Conservation (phyloP, 1,140 invertebrate genomes). For the Pseudomyrmex dendroicus region DNA sequence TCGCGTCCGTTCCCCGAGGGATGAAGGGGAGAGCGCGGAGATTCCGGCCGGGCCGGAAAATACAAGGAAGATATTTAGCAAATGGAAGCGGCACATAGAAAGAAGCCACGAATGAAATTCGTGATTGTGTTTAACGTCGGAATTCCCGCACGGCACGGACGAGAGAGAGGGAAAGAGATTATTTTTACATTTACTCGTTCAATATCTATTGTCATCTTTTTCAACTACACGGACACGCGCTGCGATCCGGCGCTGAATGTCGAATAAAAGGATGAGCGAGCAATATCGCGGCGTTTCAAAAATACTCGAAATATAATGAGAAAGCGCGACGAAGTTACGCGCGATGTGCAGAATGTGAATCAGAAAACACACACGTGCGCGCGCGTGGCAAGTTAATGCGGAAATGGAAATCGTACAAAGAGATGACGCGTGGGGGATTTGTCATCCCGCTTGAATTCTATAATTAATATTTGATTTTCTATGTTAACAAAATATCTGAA, state of each 20-base stretch:
- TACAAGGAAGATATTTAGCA: slow-evolving; percentile 38
- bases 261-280: not conserved
- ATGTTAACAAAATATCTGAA: slow-evolving; percentile 23
- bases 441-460: not conserved
- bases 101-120: slow-evolving; percentile 11
- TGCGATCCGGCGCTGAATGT: not conserved
- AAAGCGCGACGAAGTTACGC: not conserved
- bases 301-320: not conserved
- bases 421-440: not conserved
- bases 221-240: no score
- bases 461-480: slow-evolving; percentile 30
- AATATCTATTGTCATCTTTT: not conserved
- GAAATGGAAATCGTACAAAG: not conserved
- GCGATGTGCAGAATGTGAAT: no score
- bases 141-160: no score
- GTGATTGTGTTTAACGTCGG: slow-evolving; percentile 24
- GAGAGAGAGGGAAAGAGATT: not conserved
- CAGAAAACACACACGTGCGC: no score
- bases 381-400: not conserved
- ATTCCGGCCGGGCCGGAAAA: not conserved
- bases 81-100: slow-evolving; percentile 15
- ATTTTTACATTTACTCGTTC: not conserved
- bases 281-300: not conserved
- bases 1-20: not conserved
- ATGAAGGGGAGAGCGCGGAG: not conserved